Conservation (phyloP, 2,888 invertebrate genomes). For the Diogma glabrata region DNA sequence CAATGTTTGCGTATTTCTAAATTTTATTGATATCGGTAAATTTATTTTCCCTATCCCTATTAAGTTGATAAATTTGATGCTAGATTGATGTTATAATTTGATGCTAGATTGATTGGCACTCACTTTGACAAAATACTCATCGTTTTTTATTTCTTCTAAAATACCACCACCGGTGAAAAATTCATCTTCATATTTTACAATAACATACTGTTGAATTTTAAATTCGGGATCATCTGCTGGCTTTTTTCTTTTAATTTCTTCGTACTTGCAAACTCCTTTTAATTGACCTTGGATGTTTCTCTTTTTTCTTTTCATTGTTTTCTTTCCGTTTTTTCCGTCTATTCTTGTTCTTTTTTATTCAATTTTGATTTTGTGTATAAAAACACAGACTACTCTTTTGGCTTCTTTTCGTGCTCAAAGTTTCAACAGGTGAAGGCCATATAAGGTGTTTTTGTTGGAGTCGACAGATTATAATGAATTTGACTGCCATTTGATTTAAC, state of each 20-base stretch:
- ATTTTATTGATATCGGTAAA: too few species aligned
- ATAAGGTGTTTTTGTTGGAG: not conserved
- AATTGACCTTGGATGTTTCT: too few species aligned
- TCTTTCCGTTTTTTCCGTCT: not conserved
- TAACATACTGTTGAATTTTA: not conserved
- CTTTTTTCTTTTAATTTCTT: not conserved
- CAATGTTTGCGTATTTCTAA: too few species aligned
- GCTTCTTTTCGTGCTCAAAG: not conserved
- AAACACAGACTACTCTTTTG: not conserved
- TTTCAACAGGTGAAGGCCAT: not conserved
- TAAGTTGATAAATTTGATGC: too few species aligned
- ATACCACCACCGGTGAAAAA: not conserved
- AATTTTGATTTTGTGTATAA: not conserved
- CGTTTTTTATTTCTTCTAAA: too few species aligned
- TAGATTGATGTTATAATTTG: too few species aligned
- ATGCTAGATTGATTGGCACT: too few species aligned
- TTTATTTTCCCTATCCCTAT: too few species aligned
- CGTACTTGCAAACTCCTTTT: not conserved
- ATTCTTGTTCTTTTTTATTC: not conserved
- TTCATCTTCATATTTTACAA: not conserved
- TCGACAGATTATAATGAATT: not conserved
- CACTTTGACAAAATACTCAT: too few species aligned
- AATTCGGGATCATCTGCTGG: not conserved
- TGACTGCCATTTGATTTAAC: not conserved
- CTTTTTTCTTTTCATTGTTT: not conserved